Evolutionary conservation across 1,140 invertebrate species (phyloP).

Genomic region (Telenomus remus): DNA sequence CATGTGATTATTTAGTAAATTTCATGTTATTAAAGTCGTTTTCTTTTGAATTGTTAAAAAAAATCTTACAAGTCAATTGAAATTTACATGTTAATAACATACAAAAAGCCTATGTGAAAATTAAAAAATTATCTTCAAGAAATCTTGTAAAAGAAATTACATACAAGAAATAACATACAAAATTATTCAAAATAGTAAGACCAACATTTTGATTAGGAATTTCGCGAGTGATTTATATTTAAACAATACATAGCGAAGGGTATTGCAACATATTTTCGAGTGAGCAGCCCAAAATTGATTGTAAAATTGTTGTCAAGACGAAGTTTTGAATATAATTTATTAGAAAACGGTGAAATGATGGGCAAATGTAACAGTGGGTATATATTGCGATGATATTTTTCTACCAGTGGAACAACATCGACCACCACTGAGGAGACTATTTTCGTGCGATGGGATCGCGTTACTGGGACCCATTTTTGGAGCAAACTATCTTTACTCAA

Average conservation of each 20-base stretch:
- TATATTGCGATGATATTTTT: slow-evolving; percentile 58
- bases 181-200: no score
- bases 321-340: neutral
- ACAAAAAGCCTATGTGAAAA: no score
- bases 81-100: no score
- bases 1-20: neutral
- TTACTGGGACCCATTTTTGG: slow-evolving; percentile 80
- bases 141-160: no score
- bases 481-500: slow-evolving; percentile 76
- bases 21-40: neutral
- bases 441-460: slow-evolving; percentile 77
- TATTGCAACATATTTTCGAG: no score
- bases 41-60: neutral
- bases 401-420: slow-evolving; percentile 47
- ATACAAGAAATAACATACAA: no score
- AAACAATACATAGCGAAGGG: no score
- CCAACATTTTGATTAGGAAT: no score
- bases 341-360: neutral
- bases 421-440: slow-evolving; percentile 66
- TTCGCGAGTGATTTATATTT: no score
- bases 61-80: no score
- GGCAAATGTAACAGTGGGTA: slow-evolving; percentile 4
- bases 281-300: no score
- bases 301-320: neutral
- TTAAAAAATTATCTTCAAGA: no score